A percentile compares a stretch with the other conserved stretches of the same genome.
These are phyloP conservation scores for Lordiphosa fenestrarum DNA, from an alignment of 2,888 invertebrate genomes.

Conservation along the genomic window DNA sequence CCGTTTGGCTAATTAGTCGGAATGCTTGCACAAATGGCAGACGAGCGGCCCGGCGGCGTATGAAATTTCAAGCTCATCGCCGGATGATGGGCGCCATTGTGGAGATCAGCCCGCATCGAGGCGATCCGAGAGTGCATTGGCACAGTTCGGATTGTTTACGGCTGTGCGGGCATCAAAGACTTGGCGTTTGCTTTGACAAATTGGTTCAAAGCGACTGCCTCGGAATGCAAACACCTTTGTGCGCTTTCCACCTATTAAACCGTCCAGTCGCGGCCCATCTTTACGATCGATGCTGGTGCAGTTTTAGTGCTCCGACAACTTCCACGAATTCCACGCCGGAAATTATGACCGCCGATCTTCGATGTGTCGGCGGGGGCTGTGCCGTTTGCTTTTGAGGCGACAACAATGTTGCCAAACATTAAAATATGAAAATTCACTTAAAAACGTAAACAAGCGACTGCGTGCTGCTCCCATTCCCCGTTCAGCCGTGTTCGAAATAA, in stretches of 20 bases:
- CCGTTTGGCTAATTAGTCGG: constrained; percentile 68
- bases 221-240: constrained; percentile 65
- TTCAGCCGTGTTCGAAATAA: too few species aligned
- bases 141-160: constrained; percentile 52
- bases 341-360: constrained; percentile 70
- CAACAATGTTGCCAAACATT: constrained; percentile 74
- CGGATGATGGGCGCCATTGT: constrained; percentile 64
- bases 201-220: constrained; percentile 35
- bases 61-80: constrained; percentile 69
- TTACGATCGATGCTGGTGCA: constrained; percentile 17
- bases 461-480: constrained; percentile 27
- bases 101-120: constrained; percentile 23
- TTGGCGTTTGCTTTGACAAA: constrained; percentile 55
- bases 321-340: constrained; percentile 77
- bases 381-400: constrained; percentile 46
- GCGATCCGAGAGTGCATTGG: constrained; percentile 20
- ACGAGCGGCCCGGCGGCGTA: constrained; percentile 35
- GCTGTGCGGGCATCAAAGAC: constrained; percentile 29
- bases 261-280: constrained; percentile 37
- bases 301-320: constrained; percentile 57
- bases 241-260: constrained; percentile 61
- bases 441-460: constrained; percentile 64
- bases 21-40: constrained; percentile 57
- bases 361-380: constrained; percentile 40
- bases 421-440: constrained; percentile 76